Evolutionary conservation across 2,888 invertebrate species (phyloP).

Genomic region (Nysson spinosus): DNA sequence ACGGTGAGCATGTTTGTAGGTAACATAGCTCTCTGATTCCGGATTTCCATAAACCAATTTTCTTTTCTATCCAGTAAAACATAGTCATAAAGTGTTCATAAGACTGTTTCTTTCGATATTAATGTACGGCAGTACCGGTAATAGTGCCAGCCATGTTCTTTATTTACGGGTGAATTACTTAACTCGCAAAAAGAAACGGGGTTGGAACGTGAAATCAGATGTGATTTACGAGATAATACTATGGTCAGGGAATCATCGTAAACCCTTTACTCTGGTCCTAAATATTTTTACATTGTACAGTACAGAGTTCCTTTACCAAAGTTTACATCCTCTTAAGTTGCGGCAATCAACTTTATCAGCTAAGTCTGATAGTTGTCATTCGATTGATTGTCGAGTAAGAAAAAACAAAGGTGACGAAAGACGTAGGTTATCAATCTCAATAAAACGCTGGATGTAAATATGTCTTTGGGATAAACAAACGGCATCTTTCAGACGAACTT

Average conservation of each 20-base stretch:
- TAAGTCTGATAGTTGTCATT: conserved; percentile 16
- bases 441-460: background rate
- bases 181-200: background rate
- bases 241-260: conserved; percentile 14
- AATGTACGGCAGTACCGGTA: conserved; percentile 8
- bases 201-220: background rate
- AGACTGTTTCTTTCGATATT: conserved; percentile 50
- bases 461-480: conserved; percentile 9
- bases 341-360: conserved; percentile 19
- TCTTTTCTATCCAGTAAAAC: conserved; percentile 30
- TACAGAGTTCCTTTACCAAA: conserved; percentile 52
- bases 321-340: conserved; percentile 27
- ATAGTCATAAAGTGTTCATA: conserved; percentile 43
- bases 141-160: conserved; percentile 1
- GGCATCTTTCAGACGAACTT: background rate
- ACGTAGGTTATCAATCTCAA: no score
- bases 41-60: conserved; percentile 24
- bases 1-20: background rate
- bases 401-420: background rate
- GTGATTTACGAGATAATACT: conserved; percentile 9
- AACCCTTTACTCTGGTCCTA: conserved; percentile 28
- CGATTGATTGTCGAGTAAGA: conserved; percentile 3
- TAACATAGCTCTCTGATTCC: conserved; percentile 18
- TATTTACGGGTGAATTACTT: conserved; percentile 13
- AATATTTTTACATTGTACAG: conserved; percentile 27